These are phyloP conservation scores for Pteropus rufus DNA, from an alignment of 2,797 vertebrate genomes.

Conservation along the genomic window DNA sequence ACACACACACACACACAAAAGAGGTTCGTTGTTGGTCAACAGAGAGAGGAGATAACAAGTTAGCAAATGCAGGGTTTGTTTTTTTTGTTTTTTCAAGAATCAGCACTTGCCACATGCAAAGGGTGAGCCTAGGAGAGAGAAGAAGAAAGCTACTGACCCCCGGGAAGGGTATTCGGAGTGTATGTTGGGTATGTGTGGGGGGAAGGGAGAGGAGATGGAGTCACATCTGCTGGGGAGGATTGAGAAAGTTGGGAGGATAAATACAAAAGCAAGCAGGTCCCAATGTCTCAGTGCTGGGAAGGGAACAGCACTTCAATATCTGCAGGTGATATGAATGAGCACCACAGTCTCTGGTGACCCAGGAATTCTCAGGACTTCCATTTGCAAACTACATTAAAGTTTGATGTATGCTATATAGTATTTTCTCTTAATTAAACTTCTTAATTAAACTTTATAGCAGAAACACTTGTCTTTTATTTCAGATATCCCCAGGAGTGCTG, in stretches of 20 bases:
- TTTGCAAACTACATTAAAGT: neutral
- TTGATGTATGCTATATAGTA: neutral
- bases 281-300: neutral
- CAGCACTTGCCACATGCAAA: neutral
- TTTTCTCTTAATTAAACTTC: constrained; percentile 58
- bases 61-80: neutral
- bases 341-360: neutral
- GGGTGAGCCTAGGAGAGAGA: neutral
- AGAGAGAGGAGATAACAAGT: neutral
- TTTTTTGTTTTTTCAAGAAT: neutral
- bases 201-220: neutral
- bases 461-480: constrained; percentile 52
- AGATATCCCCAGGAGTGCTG: neutral
- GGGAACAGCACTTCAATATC: neutral
- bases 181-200: too few species aligned
- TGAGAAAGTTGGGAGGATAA: neutral
- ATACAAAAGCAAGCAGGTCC: neutral
- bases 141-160: neutral
- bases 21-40: neutral
- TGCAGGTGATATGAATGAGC: neutral
- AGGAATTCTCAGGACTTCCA: neutral
- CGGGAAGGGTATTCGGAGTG: neutral
- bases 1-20: too few species aligned
- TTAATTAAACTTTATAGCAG: constrained; percentile 57
- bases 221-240: neutral